A percentile compares a stretch with the other conserved stretches of the same genome.
Conservation (phyloP, 2,888 invertebrate genomes). For the Hoplodrina ambigua region DNA sequence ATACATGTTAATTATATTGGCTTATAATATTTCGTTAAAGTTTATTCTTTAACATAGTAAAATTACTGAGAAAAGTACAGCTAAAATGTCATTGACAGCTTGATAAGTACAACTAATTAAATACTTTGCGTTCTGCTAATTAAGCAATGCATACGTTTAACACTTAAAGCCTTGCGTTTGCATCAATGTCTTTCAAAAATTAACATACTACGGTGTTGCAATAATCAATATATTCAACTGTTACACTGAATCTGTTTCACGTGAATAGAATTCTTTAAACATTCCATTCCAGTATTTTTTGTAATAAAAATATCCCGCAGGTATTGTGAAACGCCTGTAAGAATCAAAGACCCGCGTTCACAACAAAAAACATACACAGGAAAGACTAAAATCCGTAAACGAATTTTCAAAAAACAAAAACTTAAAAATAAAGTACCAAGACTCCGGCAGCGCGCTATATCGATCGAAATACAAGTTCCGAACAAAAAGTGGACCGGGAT, state of each 20-base stretch:
- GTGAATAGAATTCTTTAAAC: neutral
- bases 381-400: conserved; percentile 26
- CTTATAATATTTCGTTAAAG: neutral
- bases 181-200: conserved; percentile 27
- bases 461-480: conserved; percentile 87
- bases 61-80: neutral
- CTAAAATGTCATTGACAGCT: conserved; percentile 8
- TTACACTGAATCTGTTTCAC: neutral
- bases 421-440: conserved; percentile 77
- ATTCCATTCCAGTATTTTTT: neutral
- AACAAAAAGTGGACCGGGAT: conserved; percentile 85
- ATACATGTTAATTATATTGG: conserved; percentile 26
- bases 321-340: neutral
- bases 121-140: conserved; percentile 36
- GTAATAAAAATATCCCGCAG: neutral
- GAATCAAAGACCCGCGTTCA: neutral
- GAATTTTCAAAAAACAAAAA: conserved; percentile 53
- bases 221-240: neutral
- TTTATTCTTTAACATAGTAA: neutral
- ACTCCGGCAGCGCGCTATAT: conserved; percentile 76
- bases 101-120: conserved; percentile 20
- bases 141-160: conserved; percentile 7
- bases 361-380: conserved; percentile 5
- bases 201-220: conserved; percentile 14
- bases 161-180: neutral